Base-by-base conservation (phyloP, 2,113 vertebrate species). In the Pangasianodon gigas region DNA sequence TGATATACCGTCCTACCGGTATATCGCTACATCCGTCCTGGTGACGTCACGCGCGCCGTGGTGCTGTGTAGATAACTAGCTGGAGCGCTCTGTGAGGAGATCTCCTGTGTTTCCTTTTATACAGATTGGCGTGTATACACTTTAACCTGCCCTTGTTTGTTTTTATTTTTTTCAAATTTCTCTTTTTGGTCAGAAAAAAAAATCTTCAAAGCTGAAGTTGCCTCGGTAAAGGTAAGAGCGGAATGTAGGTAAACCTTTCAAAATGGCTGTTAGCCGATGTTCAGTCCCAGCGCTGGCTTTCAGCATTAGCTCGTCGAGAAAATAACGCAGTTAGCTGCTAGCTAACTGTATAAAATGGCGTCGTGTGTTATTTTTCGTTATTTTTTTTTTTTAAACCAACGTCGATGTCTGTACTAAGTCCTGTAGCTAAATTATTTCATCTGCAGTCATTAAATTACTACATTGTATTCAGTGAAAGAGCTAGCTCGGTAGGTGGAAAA, bases 131-230 rank as follows among this genome's bases (percentile, higher is more conserved):
- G 37, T 84, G 21, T 14, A 29, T 62, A 29, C 2, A 29, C 10
- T 41, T 67, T 14, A 58, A 56, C 24, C 2, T 5, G 7, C 44
- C 24, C 18, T 54, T 69, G 37, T 80, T 29, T 52, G 24, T 88
- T 24, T 71, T 13, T 44, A 44, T 46, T 5, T 46, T 84, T 89
- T 24, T 41, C 93, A 91, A 88, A 14, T 87, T 79, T 87, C 74
- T 79, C 88, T 93, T 93, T 91, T 93, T 90, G 90, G 92, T 58
- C 86, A 89, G 85, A 92, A 88, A 91, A 93, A 90, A 91, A 26
- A 84, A 84, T 46, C 90, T 84, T 90, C 86, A 94, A 96, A 95
- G 92, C 96, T 96, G 96, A 96, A 94, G 96, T 95, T 94, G 93
- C 90, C 90, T 94, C 93, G 51, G 93, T 95, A 87, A 96, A 96